These are phyloP conservation scores for Anniella stebbinsi DNA, from an alignment of 2,797 vertebrate genomes.

Conservation along the genomic window DNA sequence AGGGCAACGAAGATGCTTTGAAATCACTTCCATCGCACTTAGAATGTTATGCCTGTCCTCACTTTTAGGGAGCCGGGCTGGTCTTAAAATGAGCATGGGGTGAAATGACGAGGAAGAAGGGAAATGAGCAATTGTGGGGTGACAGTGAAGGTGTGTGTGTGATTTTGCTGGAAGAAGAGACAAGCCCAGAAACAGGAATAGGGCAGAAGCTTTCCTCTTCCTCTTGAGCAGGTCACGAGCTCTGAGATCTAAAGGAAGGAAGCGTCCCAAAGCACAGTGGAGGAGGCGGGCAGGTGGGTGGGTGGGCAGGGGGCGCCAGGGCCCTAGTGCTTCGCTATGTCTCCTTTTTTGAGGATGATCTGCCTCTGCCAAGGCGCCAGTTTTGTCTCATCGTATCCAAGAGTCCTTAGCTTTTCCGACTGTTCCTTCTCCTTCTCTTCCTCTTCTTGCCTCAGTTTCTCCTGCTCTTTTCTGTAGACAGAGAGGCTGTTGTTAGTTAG, in stretches of 20 bases:
- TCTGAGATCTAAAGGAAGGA: slow-evolving; percentile 3
- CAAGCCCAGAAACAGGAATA: neutral
- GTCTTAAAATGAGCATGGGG: neutral
- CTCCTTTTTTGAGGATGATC: slow-evolving; percentile 97
- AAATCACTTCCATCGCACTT: too few species aligned
- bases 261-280: neutral
- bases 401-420: slow-evolving; percentile 91
- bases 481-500: neutral
- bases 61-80: neutral
- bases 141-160: too few species aligned
- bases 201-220: slow-evolving; percentile 10
- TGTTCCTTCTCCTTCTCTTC: slow-evolving; percentile 90
- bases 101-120: neutral
- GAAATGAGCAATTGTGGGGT: neutral
- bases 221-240: neutral
- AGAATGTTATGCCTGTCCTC: neutral
- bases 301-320: neutral
- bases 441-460: slow-evolving; percentile 85
- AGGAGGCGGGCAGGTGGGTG: neutral
- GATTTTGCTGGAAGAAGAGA: neutral
- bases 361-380: slow-evolving; percentile 97
- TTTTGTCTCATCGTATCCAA: slow-evolving; percentile 97
- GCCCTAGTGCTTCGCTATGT: slow-evolving; percentile 91
- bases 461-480: slow-evolving; percentile 87
- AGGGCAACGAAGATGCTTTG: neutral